These are phyloP conservation scores for Ophthalmotilapia sp. DNA, from an alignment of 2,113 vertebrate species.

Conservation along the genomic window DNA sequence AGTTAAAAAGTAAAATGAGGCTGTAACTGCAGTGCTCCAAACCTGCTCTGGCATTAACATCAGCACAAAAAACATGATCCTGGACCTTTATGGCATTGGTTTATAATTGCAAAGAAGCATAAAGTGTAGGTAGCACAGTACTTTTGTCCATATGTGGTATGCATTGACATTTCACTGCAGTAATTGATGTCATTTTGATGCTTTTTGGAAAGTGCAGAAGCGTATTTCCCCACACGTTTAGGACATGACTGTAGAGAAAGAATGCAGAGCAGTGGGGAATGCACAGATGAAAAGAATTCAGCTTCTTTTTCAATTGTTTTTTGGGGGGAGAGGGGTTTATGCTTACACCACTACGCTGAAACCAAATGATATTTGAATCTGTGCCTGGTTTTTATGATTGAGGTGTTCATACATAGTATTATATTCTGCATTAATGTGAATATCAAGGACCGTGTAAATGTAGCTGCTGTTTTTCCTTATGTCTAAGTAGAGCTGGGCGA, in stretches of 20 bases:
- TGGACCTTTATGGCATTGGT: neutral
- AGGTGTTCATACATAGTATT: neutral
- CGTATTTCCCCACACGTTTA: neutral
- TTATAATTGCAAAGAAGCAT: neutral
- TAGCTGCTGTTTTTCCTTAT: neutral
- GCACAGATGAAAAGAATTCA: neutral
- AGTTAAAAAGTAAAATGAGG: neutral
- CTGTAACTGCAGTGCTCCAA: neutral
- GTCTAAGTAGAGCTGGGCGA: too few relatives aligned
- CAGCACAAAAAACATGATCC: neutral
- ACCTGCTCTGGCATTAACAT: neutral
- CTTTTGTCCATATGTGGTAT: neutral
- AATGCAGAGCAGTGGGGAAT: neutral
- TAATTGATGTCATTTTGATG: neutral
- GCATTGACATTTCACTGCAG: neutral
- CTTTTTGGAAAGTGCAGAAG: neutral
- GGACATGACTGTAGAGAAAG: neutral
- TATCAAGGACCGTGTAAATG: neutral
- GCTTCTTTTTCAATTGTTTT: neutral
- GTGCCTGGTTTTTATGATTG: neutral
- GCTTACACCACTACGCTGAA: fast-evolving
- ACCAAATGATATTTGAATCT: neutral
- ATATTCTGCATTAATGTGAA: neutral
- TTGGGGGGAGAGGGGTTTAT: neutral
- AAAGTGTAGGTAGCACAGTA: neutral